A percentile compares a stretch with the other conserved stretches of the same genome.
Conservation (phyloP, 2,888 invertebrate species). For the Drosophila robusta region DNA sequence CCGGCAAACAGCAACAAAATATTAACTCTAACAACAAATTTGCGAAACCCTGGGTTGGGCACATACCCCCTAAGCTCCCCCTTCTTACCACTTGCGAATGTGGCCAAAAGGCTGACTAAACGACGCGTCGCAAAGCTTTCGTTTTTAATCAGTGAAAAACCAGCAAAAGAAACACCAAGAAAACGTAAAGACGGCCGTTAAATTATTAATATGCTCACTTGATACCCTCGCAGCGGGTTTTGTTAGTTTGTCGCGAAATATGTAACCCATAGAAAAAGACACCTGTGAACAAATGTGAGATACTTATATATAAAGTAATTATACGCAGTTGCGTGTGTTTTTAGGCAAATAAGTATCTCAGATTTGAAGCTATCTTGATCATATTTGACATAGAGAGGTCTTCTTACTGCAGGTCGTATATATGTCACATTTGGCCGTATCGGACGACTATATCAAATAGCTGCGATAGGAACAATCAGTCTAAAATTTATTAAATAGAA, state of each 20-base stretch:
- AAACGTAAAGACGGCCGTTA: slow-evolving; percentile 38
- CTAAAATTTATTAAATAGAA: too few relatives aligned
- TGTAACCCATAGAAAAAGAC: background rate
- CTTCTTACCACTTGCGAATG: slow-evolving; percentile 13
- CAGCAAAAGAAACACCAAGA: slow-evolving; percentile 11
- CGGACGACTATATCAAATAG: too few relatives aligned
- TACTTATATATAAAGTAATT: too few relatives aligned
- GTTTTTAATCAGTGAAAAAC: slow-evolving; percentile 70
- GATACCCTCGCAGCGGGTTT: background rate
- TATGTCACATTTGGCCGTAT: too few relatives aligned
- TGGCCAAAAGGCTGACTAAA: slow-evolving; percentile 42
- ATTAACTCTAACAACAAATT: slow-evolving; percentile 39
- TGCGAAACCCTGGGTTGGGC: slow-evolving; percentile 65
- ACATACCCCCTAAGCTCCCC: slow-evolving; percentile 1
- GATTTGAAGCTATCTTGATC: too few relatives aligned
- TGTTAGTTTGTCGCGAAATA: background rate
- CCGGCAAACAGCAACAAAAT: slow-evolving; percentile 17
- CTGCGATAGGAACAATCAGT: too few relatives aligned
- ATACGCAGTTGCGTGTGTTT: too few relatives aligned
- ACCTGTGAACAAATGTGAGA: too few relatives aligned
- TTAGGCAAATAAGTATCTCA: too few relatives aligned
- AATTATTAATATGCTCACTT: slow-evolving; percentile 47
- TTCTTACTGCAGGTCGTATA: too few relatives aligned
- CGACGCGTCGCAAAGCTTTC: slow-evolving; percentile 52
- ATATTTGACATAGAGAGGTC: background rate